Base-by-base conservation (phyloP, 64 coral and sea anemone genomes). In the Stichodactyla mertensii region DNA sequence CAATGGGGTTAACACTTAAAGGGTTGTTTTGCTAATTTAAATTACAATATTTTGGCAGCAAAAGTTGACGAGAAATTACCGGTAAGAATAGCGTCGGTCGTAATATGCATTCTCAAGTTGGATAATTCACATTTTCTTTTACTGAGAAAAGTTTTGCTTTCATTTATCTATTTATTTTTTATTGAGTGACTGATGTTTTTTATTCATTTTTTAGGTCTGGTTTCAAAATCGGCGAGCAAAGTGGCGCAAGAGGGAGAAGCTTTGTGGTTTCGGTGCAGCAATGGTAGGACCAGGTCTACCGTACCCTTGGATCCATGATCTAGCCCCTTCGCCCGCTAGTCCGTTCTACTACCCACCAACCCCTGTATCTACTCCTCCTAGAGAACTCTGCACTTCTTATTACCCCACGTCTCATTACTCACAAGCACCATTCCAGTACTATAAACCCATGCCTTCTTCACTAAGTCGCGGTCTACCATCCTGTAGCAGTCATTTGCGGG, bases 171-270 rank as follows among this genome's bases (percentile, higher is more conserved):
- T 45, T 45, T 45, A 45, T 45, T 45, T 45, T 20, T 27, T 20
- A 52, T 64, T 57, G 84, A 12, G 13, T 61, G 64, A 52, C 15
- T 36, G 70, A 55, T 83, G 71, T 84, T 55, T 16, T 71, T 91
- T 87, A 54, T 57, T 88, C 78, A 53, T 59, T 92, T 64, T 82
- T 54, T 77, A 98, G 95, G 95, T 98, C 80, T 98, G 95, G 95
- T 98, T 98, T 89, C 95, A 98, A 83, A 98, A 98, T 79, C 91
- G 95, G 82, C 71, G 95, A 89, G 95, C 95, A 10, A 98, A 98
- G 82, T 98, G 95, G 95, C 85, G 95, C 66, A 98, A 98, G 27
- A 87, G 95, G 0, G 95, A 98, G 86, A 98, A 98, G 92, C 87
- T 98, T 79, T 94, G 92, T 57, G 88, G 92, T 84, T 98, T 92